phyloP scores from a whole-genome alignment of 2,113 vertebrate genomes.

The Macheiramphus alcinus region DNA sequence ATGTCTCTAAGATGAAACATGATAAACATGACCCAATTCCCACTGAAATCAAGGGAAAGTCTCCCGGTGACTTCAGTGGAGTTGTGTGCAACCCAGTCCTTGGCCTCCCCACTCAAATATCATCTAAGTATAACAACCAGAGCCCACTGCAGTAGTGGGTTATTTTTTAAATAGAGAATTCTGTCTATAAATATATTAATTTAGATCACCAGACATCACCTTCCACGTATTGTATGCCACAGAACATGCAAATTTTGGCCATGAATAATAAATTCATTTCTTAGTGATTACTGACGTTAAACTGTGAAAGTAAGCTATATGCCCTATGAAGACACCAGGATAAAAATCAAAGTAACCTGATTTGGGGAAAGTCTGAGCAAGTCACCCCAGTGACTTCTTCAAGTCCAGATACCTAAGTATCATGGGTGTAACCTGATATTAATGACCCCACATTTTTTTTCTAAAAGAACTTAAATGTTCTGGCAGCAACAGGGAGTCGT shows the following conservation, averaged over 20 bases:
- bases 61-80: not conserved
- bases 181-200: not conserved
- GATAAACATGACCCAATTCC: not conserved
- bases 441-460: fast-evolving
- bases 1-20: not conserved
- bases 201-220: not conserved
- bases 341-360: not conserved
- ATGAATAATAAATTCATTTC: not conserved
- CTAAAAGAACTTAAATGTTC: not conserved
- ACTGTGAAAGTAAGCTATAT: not conserved
- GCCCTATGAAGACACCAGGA: not conserved
- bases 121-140: not conserved
- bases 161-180: not conserved
- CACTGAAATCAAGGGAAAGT: not conserved
- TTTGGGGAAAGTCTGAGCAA: not conserved
- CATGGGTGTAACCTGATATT: not conserved
- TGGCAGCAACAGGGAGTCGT: not conserved
- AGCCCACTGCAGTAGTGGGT: not conserved
- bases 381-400: not conserved
- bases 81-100: not conserved
- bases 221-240: not conserved
- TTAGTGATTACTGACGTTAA: not conserved
- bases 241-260: not conserved
- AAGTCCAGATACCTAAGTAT: not conserved
- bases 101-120: not conserved